Percentiles rank a stretch among this genome's conserved stretches.
Conservation (phyloP, 2,888 invertebrate genomes). For the Strigamia maritima region DNA sequence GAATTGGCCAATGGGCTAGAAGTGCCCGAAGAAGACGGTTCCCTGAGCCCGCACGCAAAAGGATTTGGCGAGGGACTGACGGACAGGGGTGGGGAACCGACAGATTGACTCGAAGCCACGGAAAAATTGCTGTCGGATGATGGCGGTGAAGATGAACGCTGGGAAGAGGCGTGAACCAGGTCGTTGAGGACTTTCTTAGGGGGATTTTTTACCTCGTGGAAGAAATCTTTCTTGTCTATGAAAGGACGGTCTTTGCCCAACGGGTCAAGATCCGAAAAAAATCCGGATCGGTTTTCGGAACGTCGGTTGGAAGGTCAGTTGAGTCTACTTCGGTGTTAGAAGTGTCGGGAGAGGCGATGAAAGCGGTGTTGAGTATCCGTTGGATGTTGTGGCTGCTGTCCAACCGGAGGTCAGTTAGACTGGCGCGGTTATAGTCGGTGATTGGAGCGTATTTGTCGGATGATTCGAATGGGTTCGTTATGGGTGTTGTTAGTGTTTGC, state of each 20-base stretch:
- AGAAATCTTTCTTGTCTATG: conserved; percentile 93
- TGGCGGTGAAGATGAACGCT: conserved; percentile 11
- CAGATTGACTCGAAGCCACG: background rate
- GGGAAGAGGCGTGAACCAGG: conserved; percentile 57
- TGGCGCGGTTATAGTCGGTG: too few species aligned
- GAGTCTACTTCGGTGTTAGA: conserved; percentile 36
- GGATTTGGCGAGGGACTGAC: background rate
- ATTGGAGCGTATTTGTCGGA: conserved; percentile 37
- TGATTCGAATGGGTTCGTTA: background rate
- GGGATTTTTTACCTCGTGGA: conserved; percentile 91
- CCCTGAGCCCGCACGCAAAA: too few species aligned
- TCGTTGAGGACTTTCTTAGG: conserved; percentile 89
- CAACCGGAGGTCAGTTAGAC: background rate
- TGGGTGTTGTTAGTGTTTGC: background rate
- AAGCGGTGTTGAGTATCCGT: background rate
- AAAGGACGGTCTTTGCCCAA: conserved; percentile 87
- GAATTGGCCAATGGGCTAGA: background rate
- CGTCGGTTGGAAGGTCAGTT: background rate
- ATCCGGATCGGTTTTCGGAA: conserved; percentile 50
- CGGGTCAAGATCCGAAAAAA: conserved; percentile 90
- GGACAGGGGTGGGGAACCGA: background rate
- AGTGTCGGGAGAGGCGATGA: background rate
- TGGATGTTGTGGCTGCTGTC: background rate
- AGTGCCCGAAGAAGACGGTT: background rate
- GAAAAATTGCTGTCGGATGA: background rate